phyloP scores from a whole-genome alignment of 64 coral and sea anemone species.

The Cladopsammia gracilis region DNA sequence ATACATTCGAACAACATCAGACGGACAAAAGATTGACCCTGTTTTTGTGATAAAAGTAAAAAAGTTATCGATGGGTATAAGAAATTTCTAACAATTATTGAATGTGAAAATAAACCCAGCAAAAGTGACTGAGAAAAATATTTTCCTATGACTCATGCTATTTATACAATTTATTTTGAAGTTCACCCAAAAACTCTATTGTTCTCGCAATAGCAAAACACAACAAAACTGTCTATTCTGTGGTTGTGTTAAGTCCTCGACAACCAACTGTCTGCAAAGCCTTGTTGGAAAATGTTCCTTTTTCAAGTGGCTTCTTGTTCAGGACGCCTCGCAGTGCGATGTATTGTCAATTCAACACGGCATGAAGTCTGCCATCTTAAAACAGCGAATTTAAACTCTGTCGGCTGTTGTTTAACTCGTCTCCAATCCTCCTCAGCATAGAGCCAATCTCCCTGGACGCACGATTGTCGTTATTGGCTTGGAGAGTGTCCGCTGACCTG shows the following conservation, averaged over 20 bases:
- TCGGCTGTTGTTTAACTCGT: constrained; percentile 90
- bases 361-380: constrained; percentile 1
- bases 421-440: constrained; percentile 85
- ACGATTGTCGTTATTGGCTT: constrained; percentile 52
- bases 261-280: neutral
- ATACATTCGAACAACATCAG: too few species aligned
- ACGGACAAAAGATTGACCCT: too few species aligned
- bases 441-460: constrained; percentile 82
- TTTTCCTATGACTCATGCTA: too few species aligned
- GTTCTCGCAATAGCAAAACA: neutral
- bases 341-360: neutral
- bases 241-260: neutral
- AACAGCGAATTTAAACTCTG: constrained; percentile 65
- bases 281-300: neutral
- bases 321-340: too few species aligned
- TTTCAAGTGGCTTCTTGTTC: neutral
- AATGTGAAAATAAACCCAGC: too few species aligned
- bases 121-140: too few species aligned
- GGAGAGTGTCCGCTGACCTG: constrained; percentile 48
- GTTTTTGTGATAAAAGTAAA: too few species aligned
- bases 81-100: too few species aligned
- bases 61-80: too few species aligned
- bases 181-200: too few species aligned
- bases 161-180: too few species aligned
- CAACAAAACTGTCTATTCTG: neutral